phyloP scores from a whole-genome alignment of 2,113 vertebrate genomes.

The Hipposideros armiger region DNA sequence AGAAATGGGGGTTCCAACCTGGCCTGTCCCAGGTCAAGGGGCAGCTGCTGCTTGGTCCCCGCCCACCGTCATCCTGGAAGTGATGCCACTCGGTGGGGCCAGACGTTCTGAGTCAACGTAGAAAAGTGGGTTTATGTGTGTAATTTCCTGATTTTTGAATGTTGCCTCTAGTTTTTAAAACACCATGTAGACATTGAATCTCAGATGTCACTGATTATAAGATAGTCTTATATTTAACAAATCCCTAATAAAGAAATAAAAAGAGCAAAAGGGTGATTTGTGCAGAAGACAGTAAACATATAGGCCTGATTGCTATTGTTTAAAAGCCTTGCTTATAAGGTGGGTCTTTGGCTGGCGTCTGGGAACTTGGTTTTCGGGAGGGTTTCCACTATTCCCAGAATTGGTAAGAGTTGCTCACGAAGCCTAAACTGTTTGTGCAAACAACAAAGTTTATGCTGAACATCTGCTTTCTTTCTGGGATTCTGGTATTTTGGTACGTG shows the following conservation, averaged over 20 bases:
- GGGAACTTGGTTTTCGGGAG: slow-evolving; percentile 10
- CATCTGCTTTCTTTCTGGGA: not conserved
- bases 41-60: not conserved
- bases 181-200: not conserved
- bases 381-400: slow-evolving; percentile 1
- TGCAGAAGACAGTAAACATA: not conserved
- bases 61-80: not conserved
- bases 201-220: not conserved
- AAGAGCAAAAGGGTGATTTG: not conserved
- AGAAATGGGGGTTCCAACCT: not conserved
- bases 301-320: not conserved
- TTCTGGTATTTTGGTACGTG: not conserved
- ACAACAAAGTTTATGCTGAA: not conserved
- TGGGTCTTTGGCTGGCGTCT: not conserved
- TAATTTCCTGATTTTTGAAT: slow-evolving; percentile 6
- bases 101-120: not conserved
- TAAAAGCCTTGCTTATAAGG: not conserved
- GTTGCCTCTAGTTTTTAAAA: slow-evolving; percentile 14
- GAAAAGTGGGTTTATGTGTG: not conserved
- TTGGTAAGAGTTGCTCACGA: not conserved
- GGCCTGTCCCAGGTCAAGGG: not conserved
- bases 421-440: not conserved
- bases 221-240: not conserved
- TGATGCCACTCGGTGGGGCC: too few relatives aligned
- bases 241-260: not conserved